Evolutionary conservation across 2,888 invertebrate genomes (phyloP).

Genomic region (Ophion obscuratus): DNA sequence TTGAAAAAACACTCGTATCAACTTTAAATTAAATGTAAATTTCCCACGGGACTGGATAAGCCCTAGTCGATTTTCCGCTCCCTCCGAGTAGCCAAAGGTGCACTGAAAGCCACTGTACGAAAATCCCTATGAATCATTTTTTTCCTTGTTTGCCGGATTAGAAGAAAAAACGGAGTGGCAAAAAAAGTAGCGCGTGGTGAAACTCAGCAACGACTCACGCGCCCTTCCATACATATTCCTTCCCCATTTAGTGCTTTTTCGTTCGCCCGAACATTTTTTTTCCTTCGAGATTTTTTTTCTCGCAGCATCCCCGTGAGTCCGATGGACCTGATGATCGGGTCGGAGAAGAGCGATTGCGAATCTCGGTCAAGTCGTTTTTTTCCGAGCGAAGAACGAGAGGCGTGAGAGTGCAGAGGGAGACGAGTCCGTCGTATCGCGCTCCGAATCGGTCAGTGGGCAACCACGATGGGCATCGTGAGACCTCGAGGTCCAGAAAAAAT

Average conservation of each 20-base stretch:
- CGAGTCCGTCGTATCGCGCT: slow-evolving; percentile 33
- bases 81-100: background rate
- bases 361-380: slow-evolving; percentile 32
- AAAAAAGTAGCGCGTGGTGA: slow-evolving; percentile 51
- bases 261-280: slow-evolving; percentile 40
- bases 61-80: slow-evolving; percentile 12
- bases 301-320: slow-evolving; percentile 1
- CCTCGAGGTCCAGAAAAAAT: slow-evolving; percentile 22
- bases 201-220: slow-evolving; percentile 5
- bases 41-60: slow-evolving; percentile 66
- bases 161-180: slow-evolving; percentile 17
- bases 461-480: slow-evolving; percentile 13
- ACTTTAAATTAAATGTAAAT: slow-evolving; percentile 59
- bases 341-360: slow-evolving; percentile 49
- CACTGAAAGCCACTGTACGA: background rate
- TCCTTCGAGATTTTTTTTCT: slow-evolving; percentile 7
- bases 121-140: slow-evolving; percentile 55
- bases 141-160: slow-evolving; percentile 17
- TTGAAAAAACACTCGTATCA: slow-evolving; percentile 47
- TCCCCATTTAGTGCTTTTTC: slow-evolving; percentile 57
- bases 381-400: slow-evolving; percentile 45
- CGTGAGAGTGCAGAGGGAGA: slow-evolving; percentile 52
- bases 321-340: slow-evolving; percentile 49
- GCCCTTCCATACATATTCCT: slow-evolving; percentile 52
- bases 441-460: slow-evolving; percentile 4